Conservation (phyloP, 2,797 vertebrate genomes). For the Darevskia mixta region DNA sequence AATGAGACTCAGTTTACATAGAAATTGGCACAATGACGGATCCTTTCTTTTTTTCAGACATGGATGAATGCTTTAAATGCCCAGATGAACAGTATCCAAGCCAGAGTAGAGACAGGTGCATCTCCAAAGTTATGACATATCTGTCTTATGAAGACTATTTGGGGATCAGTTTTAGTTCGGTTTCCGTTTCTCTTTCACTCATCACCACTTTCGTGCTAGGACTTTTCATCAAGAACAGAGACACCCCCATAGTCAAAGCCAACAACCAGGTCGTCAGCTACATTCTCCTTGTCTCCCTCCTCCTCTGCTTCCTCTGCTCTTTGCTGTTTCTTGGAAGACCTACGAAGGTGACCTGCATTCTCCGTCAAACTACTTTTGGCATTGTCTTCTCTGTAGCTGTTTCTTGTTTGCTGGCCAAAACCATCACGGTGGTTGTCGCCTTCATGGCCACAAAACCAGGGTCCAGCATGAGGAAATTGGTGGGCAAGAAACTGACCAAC, state of each 20-base stretch:
- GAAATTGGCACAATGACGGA: not conserved
- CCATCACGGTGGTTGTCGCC: not conserved
- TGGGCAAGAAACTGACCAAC: not conserved
- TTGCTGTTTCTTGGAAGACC: not conserved
- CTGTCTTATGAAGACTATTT: not conserved
- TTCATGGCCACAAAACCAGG: not conserved
- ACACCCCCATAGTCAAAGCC: constrained; percentile 8
- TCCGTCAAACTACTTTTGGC: not conserved
- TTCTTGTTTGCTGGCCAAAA: constrained; percentile 6
- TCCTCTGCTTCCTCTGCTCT: constrained; percentile 6
- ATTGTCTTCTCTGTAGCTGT: not conserved
- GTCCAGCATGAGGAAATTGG: not conserved
- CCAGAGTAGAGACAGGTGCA: not conserved
- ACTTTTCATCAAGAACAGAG: not conserved
- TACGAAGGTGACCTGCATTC: not conserved
- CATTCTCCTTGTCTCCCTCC: not conserved
- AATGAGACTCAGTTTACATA: not conserved
- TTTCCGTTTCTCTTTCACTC: not conserved
- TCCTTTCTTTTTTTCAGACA: not conserved
- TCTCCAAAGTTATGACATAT: not conserved
- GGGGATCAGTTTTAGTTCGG: not conserved
- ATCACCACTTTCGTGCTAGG: not conserved
- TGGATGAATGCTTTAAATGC: not conserved
- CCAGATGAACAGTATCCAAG: not conserved
- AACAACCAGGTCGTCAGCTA: not conserved